Evolutionary conservation across 2,888 invertebrate genomes (phyloP).

Genomic region (Blastobasis adustella): DNA sequence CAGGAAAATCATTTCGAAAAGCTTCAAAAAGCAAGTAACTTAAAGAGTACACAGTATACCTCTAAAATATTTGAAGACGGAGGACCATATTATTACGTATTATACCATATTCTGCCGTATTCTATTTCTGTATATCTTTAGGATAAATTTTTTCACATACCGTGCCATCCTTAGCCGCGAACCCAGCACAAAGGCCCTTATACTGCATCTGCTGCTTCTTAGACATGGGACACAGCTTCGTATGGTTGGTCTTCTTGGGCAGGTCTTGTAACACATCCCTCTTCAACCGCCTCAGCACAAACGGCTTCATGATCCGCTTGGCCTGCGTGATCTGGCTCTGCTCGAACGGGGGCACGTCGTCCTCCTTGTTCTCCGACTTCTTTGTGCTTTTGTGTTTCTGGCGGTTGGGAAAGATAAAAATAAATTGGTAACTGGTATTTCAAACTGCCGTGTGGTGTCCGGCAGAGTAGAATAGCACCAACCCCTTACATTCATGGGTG

Average conservation of each 20-base stretch:
- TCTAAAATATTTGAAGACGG: no score
- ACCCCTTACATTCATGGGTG: no score
- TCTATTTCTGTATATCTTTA: no score
- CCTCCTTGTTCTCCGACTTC: conserved; percentile 62
- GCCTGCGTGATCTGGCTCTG: conserved; percentile 93
- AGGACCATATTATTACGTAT: no score
- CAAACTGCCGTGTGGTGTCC: no score
- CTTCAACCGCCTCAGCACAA: conserved; percentile 91
- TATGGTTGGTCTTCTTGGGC: conserved; percentile 86
- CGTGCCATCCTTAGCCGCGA: conserved; percentile 76
- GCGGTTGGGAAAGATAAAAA: neutral
- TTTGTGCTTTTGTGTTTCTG: conserved; percentile 74
- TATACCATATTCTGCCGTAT: no score
- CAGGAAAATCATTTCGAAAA: no score
- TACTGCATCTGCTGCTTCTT: conserved; percentile 85
- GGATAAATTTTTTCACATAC: conserved; percentile 34
- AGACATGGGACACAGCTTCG: conserved; percentile 78
- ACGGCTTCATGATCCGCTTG: conserved; percentile 96
- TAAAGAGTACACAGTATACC: no score
- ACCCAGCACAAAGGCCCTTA: conserved; percentile 80
- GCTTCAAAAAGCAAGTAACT: no score
- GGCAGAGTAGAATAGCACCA: no score
- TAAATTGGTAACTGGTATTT: no score
- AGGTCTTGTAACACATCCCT: conserved; percentile 89
- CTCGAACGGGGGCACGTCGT: conserved; percentile 86